A percentile compares a stretch with the other conserved stretches of the same genome.
Conservation (phyloP, 2,113 vertebrate genomes). For the Oriolus oriolus region DNA sequence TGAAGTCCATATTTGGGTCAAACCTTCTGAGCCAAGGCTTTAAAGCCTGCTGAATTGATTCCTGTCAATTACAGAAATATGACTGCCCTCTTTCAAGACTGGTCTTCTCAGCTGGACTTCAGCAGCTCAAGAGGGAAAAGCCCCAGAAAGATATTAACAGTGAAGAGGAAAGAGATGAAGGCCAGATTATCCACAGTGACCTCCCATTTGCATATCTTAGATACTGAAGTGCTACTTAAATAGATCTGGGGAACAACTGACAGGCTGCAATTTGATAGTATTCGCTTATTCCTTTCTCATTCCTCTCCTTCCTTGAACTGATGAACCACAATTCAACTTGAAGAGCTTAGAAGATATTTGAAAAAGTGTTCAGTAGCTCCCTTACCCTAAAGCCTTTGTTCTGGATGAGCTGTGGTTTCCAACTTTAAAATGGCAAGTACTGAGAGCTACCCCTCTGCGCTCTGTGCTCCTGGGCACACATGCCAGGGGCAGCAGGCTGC, state of each 20-base stretch:
- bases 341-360: neutral
- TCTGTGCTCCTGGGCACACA: neutral
- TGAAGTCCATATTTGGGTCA: neutral
- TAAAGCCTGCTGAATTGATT: neutral
- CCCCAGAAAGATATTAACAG: neutral
- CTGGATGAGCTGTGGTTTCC: neutral
- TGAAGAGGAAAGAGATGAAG: neutral
- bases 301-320: neutral
- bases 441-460: fast-evolving
- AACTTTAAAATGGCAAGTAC: neutral
- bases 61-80: neutral
- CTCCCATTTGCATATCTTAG: neutral
- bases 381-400: neutral
- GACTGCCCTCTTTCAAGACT: neutral
- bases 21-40: neutral
- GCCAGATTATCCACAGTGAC: neutral
- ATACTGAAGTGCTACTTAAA: neutral
- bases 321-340: neutral
- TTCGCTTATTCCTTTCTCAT: neutral
- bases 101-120: neutral
- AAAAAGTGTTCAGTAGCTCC: neutral
- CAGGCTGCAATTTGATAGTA: neutral
- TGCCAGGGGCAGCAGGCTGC: neutral
- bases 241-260: neutral
- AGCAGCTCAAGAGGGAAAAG: neutral